Evolutionary conservation across 2,888 invertebrate species (phyloP), one percentile per base, ranked within the genome.

Genomic region (Chromoteleia sp.): DNA sequence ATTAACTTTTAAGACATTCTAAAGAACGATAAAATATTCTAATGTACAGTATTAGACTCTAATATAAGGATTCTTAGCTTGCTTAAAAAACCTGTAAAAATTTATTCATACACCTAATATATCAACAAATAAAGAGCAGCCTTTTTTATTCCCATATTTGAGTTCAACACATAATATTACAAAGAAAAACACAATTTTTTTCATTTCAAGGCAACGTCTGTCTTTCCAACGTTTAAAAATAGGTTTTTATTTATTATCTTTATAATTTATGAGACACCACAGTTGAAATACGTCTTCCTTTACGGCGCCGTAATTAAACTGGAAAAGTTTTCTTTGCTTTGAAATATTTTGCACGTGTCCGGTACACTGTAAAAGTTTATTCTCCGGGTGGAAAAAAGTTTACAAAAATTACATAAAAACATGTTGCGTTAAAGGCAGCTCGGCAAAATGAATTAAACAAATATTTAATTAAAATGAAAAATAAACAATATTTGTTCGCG

Each of bases 201-300:
- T n/a, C n/a, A n/a, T n/a, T n/a, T n/a, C n/a, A n/a, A n/a, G n/a
- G n/a, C n/a, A n/a, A n/a, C n/a, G n/a, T n/a, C n/a, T n/a, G n/a
- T n/a, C n/a, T n/a, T n/a, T n/a, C n/a, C n/a, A n/a, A n/a, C n/a
- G n/a, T n/a, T n/a, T n/a, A n/a, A n/a, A n/a, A n/a, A n/a, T n/a
- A n/a, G n/a, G n/a, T n/a, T n/a, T n/a, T n/a, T n/a, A n/a, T n/a
- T n/a, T n/a, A n/a, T n/a, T n/a, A n/a, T n/a, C 30, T 61, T 48
- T 61, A 10, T n/a, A 73, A 73, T 73, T 63, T 61, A 61, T 73
- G 61, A 63, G 73, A 63, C 61, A 41, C 59, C 50, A n/a, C 10
- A 17, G 52, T 39, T 10, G 36, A 4, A 48, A 58, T 36, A 70
- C 45, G 50, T 70, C 48, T 58, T 52, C 61, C 52, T 52, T 71